Base-by-base conservation (phyloP, 2,113 vertebrate species). In the Bufo gargarizans region DNA sequence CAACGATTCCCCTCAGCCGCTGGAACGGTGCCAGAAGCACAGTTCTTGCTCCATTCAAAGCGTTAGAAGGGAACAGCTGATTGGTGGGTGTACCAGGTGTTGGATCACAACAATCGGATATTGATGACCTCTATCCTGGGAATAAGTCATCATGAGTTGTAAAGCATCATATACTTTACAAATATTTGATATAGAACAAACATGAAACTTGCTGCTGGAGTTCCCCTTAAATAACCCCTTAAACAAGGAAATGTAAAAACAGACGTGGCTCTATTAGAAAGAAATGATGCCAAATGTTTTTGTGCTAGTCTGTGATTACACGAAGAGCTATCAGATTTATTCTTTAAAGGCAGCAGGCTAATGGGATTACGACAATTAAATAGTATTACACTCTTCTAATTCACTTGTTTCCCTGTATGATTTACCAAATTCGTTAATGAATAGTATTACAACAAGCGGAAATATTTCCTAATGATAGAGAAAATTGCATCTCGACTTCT, bases 381-480 rank as follows among this genome's bases (percentile, higher is more conserved):
- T 67, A 78, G 22, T 76, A 87, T 87, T 14, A 88, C 80, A 4
- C 84, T 84, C 90, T 90, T 77, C 90, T 92, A 93, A 92, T 93
- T 91, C 91, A 91, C 88, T 86, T 90, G 85, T 72, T 89, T 67
- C 90, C 90, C 84, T 13, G 2, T 90, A 91, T 61, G 65, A 82
- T 67, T 84, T 77, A 83, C 86, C 76, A 91, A n/a, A 90, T 91
- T 58, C 89, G 55, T 61, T 83, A 91, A 92, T 90, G 90, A 90
- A 93, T 92, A 0, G 6, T 74, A 77, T 86, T 80, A 69, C 82
- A 90, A 92, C 90, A 90, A 90, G 91, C 91, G 90, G 90, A 93
- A 93, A 92, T 86, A 87, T 56, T 81, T 91, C 91, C 89, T 89
- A 89, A 89, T 89, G 88, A 65, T 88, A 91, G 89, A 84, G 85